Conservation (phyloP, 2,797 vertebrate species). For the Alauda arvensis region DNA sequence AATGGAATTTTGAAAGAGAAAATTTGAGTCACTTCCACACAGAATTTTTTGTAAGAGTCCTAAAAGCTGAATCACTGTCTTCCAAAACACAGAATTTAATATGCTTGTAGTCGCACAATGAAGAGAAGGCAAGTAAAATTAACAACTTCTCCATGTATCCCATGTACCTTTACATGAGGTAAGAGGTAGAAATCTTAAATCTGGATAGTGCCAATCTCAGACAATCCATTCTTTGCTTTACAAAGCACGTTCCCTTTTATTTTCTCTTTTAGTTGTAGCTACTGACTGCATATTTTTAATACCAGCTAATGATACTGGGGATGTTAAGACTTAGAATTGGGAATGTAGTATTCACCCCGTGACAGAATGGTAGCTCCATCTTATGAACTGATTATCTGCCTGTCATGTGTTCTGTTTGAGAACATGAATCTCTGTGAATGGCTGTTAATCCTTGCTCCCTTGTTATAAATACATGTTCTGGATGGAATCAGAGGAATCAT, state of each 20-base stretch:
- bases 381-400: not conserved
- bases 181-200: not conserved
- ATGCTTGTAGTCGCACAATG: not conserved
- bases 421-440: not conserved
- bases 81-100: not conserved
- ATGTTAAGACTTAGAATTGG: not conserved
- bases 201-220: not conserved
- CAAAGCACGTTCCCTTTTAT: not conserved
- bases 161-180: not conserved
- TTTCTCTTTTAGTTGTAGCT: not conserved
- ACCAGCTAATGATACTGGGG: not conserved
- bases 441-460: not conserved
- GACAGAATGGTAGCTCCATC: not conserved
- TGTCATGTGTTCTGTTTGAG: accelerated
- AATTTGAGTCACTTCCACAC: not conserved
- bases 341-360: not conserved
- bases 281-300: not conserved
- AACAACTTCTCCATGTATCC: not conserved
- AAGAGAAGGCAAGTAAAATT: not conserved
- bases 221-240: not conserved
- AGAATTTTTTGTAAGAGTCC: not conserved
- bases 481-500: not conserved
- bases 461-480: not conserved
- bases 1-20: not conserved
- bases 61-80: not conserved